A percentile compares a stretch with the other conserved stretches of the same genome.
phyloP scores from a whole-genome alignment of 1,140 invertebrate species.

The Latrodectus geometricus region DNA sequence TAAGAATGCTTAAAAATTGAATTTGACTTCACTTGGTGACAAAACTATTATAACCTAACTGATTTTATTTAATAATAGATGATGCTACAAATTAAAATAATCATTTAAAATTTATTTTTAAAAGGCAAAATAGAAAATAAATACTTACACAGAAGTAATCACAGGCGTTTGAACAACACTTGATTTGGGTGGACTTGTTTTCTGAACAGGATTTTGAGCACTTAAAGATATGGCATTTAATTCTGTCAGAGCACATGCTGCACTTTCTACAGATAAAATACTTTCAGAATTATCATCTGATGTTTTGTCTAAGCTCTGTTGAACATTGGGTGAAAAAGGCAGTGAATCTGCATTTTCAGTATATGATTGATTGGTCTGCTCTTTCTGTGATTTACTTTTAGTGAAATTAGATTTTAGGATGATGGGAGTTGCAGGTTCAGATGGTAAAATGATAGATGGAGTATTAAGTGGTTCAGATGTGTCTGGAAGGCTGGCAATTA shows the following conservation, averaged over 20 bases:
- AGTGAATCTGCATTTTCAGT: slow-evolving; percentile 34
- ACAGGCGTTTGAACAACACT: slow-evolving; percentile 54
- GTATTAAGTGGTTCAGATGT: slow-evolving; percentile 59
- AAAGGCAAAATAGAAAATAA: background rate
- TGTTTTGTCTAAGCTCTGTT: background rate
- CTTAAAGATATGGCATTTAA: background rate
- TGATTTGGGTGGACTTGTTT: background rate
- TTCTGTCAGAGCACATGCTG: background rate
- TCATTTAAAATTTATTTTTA: too few relatives aligned
- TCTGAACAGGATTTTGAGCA: background rate
- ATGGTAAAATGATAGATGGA: slow-evolving; percentile 57
- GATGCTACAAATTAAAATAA: too few relatives aligned
- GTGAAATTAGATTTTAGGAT: slow-evolving; percentile 11
- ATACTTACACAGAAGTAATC: slow-evolving; percentile 55
- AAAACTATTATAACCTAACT: too few relatives aligned
- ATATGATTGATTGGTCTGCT: background rate
- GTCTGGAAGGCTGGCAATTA: slow-evolving; percentile 36
- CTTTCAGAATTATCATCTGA: background rate
- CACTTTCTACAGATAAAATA: background rate
- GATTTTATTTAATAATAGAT: too few relatives aligned
- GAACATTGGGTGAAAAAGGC: slow-evolving; percentile 37
- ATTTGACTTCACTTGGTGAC: too few relatives aligned
- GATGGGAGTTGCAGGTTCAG: slow-evolving; percentile 26
- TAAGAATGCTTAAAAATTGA: too few relatives aligned
- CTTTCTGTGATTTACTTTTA: background rate